Evolutionary conservation across 1,140 invertebrate genomes (phyloP).

Genomic region (Metaphire vulgaris): DNA sequence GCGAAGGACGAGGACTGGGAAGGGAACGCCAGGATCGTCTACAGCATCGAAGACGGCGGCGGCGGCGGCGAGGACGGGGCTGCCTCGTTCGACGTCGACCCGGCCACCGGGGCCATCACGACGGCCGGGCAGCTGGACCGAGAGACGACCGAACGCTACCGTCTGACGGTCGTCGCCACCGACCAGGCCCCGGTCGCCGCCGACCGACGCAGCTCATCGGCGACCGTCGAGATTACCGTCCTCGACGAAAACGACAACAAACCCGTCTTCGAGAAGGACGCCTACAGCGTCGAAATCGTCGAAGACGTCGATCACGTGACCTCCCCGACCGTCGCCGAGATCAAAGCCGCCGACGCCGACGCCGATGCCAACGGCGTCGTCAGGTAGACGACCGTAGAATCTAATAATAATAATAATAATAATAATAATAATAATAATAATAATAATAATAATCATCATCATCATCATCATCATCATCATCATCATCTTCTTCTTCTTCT

Average conservation of each 20-base stretch:
- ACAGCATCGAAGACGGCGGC: constrained; percentile 39
- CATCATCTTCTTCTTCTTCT: too few relatives aligned
- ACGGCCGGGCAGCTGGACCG: constrained; percentile 27
- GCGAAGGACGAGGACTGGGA: constrained; percentile 52
- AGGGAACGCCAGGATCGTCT: constrained; percentile 74
- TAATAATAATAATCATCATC: too few relatives aligned
- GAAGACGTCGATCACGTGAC: constrained; percentile 77
- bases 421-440: too few relatives aligned
- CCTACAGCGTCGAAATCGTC: constrained; percentile 73
- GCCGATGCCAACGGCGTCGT: constrained; percentile 83
- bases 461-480: too few relatives aligned
- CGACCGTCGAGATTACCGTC: constrained; percentile 74
- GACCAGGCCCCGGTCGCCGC: constrained; percentile 55
- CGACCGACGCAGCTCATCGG: constrained; percentile 64
- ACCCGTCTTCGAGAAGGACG: constrained; percentile 75
- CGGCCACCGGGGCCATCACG: constrained; percentile 60
- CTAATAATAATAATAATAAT: too few relatives aligned
- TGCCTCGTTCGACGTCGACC: constrained; percentile 66
- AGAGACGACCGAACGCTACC: constrained; percentile 45
- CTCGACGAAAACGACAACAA: constrained; percentile 51
- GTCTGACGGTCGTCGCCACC: constrained; percentile 42
- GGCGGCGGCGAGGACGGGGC: constrained; percentile 53
- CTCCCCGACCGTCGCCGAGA: constrained; percentile 75
- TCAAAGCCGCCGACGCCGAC: constrained; percentile 83
- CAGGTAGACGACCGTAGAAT: too few relatives aligned